Evolutionary conservation across 2,888 invertebrate species (phyloP).

Genomic region (Lycaena phlaeas): DNA sequence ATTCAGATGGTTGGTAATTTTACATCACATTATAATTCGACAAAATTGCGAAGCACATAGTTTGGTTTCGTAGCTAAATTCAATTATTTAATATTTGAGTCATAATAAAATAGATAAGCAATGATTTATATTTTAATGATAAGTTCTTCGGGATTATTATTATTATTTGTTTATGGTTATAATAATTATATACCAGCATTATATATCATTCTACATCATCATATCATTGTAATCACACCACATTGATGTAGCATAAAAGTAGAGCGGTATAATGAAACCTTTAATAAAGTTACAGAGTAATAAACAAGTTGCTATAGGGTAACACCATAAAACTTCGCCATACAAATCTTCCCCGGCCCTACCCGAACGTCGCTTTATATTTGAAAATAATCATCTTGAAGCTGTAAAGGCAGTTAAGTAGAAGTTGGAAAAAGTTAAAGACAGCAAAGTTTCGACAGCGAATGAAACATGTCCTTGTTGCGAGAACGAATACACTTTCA

Average conservation of each 20-base stretch:
- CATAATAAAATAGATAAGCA: too few relatives aligned
- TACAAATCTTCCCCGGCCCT: constrained; percentile 28
- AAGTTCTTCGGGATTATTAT: too few relatives aligned
- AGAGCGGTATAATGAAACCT: not conserved
- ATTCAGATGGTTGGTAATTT: too few relatives aligned
- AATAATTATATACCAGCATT: too few relatives aligned
- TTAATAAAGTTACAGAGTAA: not conserved
- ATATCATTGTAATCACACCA: too few relatives aligned
- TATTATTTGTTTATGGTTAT: too few relatives aligned
- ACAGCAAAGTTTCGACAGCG: constrained; percentile 16
- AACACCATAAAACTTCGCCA: constrained; percentile 34
- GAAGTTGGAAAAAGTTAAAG: constrained; percentile 20
- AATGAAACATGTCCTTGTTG: constrained; percentile 16
- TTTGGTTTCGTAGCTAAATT: too few relatives aligned
- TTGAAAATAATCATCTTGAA: constrained; percentile 25
- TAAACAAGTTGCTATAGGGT: constrained; percentile 25
- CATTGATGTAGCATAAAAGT: not conserved
- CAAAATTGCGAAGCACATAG: too few relatives aligned
- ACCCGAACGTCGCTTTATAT: constrained; percentile 22
- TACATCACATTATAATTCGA: too few relatives aligned
- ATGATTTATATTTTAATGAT: too few relatives aligned
- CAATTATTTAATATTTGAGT: too few relatives aligned
- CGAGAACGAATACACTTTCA: constrained; percentile 5
- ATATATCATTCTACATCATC: too few relatives aligned
- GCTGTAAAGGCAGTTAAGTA: constrained; percentile 18